Conservation (phyloP, 37 sponge, comb jelly and placozoan genomes). For the Axinella damicornis region DNA sequence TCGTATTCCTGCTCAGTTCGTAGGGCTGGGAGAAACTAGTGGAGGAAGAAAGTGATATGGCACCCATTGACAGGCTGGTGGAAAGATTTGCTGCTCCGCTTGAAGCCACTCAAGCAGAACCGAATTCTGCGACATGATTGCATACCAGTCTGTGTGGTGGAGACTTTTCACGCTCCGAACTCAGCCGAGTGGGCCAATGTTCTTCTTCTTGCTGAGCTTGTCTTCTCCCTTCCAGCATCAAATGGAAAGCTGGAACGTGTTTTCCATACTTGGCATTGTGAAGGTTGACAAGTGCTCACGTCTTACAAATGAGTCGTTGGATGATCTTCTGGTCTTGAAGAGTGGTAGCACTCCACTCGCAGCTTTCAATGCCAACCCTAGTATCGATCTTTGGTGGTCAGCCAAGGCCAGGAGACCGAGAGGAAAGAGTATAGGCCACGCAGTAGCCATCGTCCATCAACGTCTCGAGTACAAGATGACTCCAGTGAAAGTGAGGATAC, state of each 20-base stretch:
- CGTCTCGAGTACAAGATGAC: constrained; percentile 3
- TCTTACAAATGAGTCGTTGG: constrained; percentile 41
- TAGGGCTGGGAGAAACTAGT: constrained; percentile 72
- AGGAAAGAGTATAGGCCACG: neutral
- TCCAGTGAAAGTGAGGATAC: constrained; percentile 1
- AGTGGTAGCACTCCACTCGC: constrained; percentile 28
- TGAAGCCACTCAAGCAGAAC: constrained; percentile 36
- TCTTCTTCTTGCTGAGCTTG: constrained; percentile 49
- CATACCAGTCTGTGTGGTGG: constrained; percentile 70
- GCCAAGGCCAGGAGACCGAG: constrained; percentile 42
- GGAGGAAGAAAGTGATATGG: constrained; percentile 45
- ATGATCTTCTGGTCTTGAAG: constrained; percentile 51
- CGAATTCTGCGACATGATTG: constrained; percentile 62
- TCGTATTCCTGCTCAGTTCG: constrained; percentile 64
- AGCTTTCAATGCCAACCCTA: constrained; percentile 28
- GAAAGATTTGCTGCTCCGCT: constrained; percentile 50
- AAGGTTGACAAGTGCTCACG: constrained; percentile 29
- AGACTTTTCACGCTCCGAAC: constrained; percentile 59
- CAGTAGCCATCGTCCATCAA: constrained; percentile 22
- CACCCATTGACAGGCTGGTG: constrained; percentile 59
- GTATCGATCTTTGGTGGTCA: constrained; percentile 51
- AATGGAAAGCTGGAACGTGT: constrained; percentile 46
- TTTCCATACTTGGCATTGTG: constrained; percentile 28
- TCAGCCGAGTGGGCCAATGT: constrained; percentile 59
- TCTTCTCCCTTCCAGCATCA: constrained; percentile 30